Evolutionary conservation across 2,113 vertebrate species (phyloP).

Genomic region (Mesembrinibis cayennensis): DNA sequence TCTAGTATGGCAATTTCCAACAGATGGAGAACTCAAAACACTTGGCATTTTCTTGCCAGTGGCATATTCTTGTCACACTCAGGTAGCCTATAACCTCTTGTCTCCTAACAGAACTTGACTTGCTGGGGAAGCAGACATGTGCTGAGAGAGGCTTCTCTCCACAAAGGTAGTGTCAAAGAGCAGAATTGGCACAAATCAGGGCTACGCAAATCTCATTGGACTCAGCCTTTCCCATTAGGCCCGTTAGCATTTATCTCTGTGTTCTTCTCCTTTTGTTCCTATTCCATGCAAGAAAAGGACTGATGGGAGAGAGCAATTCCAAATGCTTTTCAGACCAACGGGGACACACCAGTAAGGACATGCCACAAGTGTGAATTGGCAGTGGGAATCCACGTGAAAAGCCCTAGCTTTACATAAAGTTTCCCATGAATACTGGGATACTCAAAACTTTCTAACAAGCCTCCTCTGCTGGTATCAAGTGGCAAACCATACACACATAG

Average conservation of each 20-base stretch:
- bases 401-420: background rate
- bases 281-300: background rate
- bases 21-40: conserved; percentile 41
- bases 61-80: background rate
- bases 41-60: conserved; percentile 9
- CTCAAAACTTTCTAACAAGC: background rate
- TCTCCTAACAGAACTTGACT: background rate
- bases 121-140: background rate
- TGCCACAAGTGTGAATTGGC: background rate
- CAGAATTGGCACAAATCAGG: background rate
- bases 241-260: background rate
- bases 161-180: background rate
- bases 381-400: background rate
- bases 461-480: background rate
- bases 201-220: background rate
- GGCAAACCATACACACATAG: background rate
- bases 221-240: background rate
- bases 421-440: background rate
- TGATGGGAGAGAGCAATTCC: background rate
- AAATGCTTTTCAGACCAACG: background rate
- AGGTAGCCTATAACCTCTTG: background rate
- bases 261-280: background rate
- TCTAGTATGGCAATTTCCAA: background rate
- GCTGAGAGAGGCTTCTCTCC: background rate
- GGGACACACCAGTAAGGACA: background rate